Conservation (phyloP, 2,113 vertebrate species). For the Sebastes fasciatus region DNA sequence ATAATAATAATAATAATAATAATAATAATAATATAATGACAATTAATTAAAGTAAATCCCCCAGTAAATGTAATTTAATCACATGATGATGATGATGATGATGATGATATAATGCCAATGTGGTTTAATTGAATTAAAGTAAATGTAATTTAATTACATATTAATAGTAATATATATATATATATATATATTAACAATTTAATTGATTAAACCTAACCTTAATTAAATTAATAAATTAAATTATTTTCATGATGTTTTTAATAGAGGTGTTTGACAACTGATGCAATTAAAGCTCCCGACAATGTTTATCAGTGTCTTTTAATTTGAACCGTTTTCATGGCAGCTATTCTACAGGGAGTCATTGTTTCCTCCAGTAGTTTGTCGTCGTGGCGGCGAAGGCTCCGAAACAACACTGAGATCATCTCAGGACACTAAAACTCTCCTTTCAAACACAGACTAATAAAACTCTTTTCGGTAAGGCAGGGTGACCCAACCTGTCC, state of each 20-base stretch:
- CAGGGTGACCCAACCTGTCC: constrained; percentile 28
- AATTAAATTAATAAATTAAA: not conserved
- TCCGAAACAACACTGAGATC: constrained; percentile 20
- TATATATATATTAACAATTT: too few species aligned
- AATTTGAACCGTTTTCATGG: not conserved
- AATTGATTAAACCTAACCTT: too few species aligned
- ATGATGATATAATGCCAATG: too few species aligned
- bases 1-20: too few species aligned
- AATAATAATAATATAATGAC: not conserved
- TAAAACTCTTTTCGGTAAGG: not conserved
- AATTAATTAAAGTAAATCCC: too few species aligned
- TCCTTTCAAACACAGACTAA: constrained; percentile 2
- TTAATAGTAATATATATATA: too few species aligned
- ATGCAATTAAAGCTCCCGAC: not conserved
- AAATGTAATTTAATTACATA: not conserved
- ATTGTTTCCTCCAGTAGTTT: not conserved
- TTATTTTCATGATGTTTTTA: too few species aligned
- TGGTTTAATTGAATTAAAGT: not conserved
- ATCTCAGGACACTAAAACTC: constrained; percentile 11
- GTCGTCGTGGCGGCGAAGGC: not conserved
- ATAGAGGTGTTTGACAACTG: too few species aligned
- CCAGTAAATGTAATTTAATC: too few species aligned
- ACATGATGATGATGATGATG: too few species aligned
- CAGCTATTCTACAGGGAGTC: not conserved
- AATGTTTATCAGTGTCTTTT: not conserved